Percentiles rank a stretch among this genome's conserved stretches.
phyloP scores from a whole-genome alignment of 2,888 invertebrate genomes.

The Lasioglossum leucozonium region DNA sequence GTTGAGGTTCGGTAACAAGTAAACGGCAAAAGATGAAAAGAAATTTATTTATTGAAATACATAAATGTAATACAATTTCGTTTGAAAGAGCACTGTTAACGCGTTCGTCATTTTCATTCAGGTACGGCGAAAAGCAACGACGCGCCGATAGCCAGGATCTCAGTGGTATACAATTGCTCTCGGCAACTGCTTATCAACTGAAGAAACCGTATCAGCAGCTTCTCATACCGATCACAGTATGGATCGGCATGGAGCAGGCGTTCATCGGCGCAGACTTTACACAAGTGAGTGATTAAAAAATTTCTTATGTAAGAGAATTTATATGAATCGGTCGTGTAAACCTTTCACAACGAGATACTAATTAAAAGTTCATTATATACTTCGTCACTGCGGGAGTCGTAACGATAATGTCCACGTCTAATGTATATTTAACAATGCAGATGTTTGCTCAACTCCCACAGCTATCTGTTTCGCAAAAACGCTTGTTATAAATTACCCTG shows the following conservation, averaged over 20 bases:
- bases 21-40: too few species aligned
- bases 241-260: conserved; percentile 99
- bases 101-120: conserved; percentile 79
- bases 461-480: neutral
- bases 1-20: too few species aligned
- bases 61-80: neutral
- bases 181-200: conserved; percentile 95
- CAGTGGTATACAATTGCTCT: conserved; percentile 91
- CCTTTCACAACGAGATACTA: neutral
- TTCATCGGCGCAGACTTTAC: conserved; percentile 97
- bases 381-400: neutral
- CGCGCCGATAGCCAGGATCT: conserved; percentile 91
- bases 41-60: neutral
- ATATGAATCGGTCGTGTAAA: neutral
- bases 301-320: neutral
- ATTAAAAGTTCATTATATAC: neutral
- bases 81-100: too few species aligned
- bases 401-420: neutral
- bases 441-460: neutral
- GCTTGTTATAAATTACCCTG: neutral
- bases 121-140: conserved; percentile 94
- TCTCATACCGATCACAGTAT: conserved; percentile 97
- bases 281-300: conserved; percentile 86
- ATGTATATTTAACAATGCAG: neutral
- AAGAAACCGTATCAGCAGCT: conserved; percentile 96